Evolutionary conservation across 2,888 invertebrate genomes (phyloP).

Genomic region (Hirtodrosophila duncani): DNA sequence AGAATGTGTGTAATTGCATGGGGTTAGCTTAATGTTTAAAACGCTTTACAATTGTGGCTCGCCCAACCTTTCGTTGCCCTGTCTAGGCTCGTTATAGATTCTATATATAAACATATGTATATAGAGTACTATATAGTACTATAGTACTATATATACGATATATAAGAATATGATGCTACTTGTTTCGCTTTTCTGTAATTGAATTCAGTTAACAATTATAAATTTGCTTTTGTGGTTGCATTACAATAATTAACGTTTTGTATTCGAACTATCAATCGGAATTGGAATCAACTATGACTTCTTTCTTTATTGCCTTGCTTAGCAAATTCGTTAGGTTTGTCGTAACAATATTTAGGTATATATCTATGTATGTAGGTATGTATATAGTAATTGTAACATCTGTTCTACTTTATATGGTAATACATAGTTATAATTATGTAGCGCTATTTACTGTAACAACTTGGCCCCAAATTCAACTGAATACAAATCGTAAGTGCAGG

Average conservation of each 20-base stretch:
- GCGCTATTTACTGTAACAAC: slow-evolving; percentile 45
- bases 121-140: slow-evolving; percentile 23
- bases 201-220: slow-evolving; percentile 54
- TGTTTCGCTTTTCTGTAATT: slow-evolving; percentile 59
- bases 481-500: slow-evolving; percentile 24
- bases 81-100: slow-evolving; percentile 21
- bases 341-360: slow-evolving; percentile 12
- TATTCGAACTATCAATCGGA: too few relatives aligned
- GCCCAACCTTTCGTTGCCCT: slow-evolving; percentile 45
- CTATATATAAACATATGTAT: slow-evolving; percentile 26
- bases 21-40: slow-evolving; percentile 36
- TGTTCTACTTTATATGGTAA: too few relatives aligned
- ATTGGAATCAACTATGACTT: too few relatives aligned
- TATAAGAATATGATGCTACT: slow-evolving; percentile 37
- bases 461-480: slow-evolving; percentile 60
- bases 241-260: slow-evolving; percentile 47
- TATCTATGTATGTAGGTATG: slow-evolving; percentile 26
- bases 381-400: slow-evolving; percentile 8
- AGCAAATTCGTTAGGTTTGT: slow-evolving; percentile 72
- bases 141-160: slow-evolving; percentile 14
- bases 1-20: too few relatives aligned
- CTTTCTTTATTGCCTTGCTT: slow-evolving; percentile 63
- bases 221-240: slow-evolving; percentile 21
- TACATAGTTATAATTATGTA: slow-evolving; percentile 27
- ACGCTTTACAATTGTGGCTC: slow-evolving; percentile 60